Percentiles rank a stretch among this genome's conserved stretches.
Evolutionary conservation across 2,888 invertebrate genomes (phyloP).

Genomic region (Allolobophora icterica): DNA sequence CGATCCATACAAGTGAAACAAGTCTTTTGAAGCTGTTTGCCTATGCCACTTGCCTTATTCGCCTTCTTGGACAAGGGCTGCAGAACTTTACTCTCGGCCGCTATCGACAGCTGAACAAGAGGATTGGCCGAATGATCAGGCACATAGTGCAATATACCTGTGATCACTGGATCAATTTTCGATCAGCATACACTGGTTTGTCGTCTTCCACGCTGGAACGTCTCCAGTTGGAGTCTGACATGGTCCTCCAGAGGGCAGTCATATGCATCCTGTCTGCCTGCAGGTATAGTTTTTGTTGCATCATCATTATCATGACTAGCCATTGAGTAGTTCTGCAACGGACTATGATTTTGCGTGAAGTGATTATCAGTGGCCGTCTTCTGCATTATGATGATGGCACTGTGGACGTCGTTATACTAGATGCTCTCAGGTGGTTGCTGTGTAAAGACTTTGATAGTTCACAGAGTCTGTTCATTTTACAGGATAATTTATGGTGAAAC

Average conservation of each 20-base stretch:
- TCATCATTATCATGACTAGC: not conserved
- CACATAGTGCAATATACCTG: conserved; percentile 78
- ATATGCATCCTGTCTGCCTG: conserved; percentile 76
- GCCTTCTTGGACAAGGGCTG: conserved; percentile 74
- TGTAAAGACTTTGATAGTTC: too few relatives aligned
- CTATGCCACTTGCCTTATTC: conserved; percentile 74
- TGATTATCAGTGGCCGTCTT: not conserved
- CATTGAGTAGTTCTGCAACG: not conserved
- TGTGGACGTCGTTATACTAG: not conserved
- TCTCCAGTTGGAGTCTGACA: conserved; percentile 77
- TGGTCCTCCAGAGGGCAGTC: conserved; percentile 75
- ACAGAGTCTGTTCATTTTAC: too few relatives aligned
- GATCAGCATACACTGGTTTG: conserved; percentile 48
- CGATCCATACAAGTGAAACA: conserved; percentile 69
- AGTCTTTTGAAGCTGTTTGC: conserved; percentile 75
- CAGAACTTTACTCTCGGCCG: conserved; percentile 72
- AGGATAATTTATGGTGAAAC: too few relatives aligned
- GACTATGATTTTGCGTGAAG: not conserved
- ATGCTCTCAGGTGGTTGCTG: too few relatives aligned
- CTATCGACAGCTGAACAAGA: conserved; percentile 74
- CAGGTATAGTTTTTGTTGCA: conserved; percentile 62
- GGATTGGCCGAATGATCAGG: conserved; percentile 66
- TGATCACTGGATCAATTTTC: conserved; percentile 74
- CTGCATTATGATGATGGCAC: too few relatives aligned
- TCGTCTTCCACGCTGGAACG: conserved; percentile 68